Percentiles rank a stretch among this genome's conserved stretches.
Conservation (phyloP, 1,140 invertebrate genomes). For the Pseudoatta argentina region DNA sequence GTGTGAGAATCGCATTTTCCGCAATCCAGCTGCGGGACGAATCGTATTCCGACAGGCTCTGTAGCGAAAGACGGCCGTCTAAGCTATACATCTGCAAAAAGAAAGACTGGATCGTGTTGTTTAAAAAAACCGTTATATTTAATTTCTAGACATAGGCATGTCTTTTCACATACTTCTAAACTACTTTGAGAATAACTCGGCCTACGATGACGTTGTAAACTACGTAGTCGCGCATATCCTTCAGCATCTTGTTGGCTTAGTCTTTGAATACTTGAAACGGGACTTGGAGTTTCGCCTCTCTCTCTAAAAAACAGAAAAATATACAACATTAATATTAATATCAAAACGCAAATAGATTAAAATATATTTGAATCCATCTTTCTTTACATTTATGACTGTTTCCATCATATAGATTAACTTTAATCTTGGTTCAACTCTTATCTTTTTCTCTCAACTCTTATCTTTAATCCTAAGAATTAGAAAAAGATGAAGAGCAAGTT, state of each 20-base stretch:
- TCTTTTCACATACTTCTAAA: slow-evolving; percentile 78
- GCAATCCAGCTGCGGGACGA: slow-evolving; percentile 82
- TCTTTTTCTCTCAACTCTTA: no score
- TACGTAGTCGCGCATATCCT: slow-evolving; percentile 93
- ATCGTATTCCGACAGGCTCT: slow-evolving; percentile 84
- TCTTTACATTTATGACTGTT: background rate
- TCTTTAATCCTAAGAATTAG: no score
- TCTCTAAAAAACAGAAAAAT: slow-evolving; percentile 84
- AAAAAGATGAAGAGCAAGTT: no score
- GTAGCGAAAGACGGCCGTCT: slow-evolving; percentile 83
- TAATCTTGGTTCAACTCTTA: no score
- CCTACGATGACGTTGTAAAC: slow-evolving; percentile 89
- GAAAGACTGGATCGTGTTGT: background rate
- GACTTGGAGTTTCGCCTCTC: slow-evolving; percentile 91
- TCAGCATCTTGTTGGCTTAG: slow-evolving; percentile 91
- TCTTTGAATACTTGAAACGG: slow-evolving; percentile 92
- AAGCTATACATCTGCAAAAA: slow-evolving; percentile 83
- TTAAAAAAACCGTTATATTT: background rate
- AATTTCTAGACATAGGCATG: background rate
- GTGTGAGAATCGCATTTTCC: slow-evolving; percentile 75
- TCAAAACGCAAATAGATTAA: background rate
- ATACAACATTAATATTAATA: slow-evolving; percentile 7
- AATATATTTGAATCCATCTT: slow-evolving; percentile 33
- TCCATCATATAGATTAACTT: no score
- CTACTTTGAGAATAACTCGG: slow-evolving; percentile 86